Evolutionary conservation across 1,140 invertebrate genomes (phyloP).

Genomic region (Tyrophagus putrescentiae): DNA sequence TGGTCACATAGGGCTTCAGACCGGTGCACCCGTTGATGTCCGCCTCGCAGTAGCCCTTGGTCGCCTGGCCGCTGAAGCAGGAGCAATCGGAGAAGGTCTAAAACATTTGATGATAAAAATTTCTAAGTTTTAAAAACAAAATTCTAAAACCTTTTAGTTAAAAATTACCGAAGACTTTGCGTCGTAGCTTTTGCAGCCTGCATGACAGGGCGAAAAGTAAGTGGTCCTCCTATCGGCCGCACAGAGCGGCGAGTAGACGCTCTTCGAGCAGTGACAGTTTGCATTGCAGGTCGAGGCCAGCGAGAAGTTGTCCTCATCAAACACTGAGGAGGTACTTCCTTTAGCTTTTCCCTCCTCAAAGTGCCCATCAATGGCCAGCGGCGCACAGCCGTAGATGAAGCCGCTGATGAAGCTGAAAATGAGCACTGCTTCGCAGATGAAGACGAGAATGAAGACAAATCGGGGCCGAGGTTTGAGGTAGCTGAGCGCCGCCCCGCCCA

Average conservation of each 20-base stretch:
- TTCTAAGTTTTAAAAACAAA: neutral
- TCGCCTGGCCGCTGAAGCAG: neutral
- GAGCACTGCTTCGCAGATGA: slow-evolving; percentile 46
- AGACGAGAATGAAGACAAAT: slow-evolving; percentile 54
- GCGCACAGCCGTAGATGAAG: neutral
- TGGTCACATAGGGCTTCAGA: neutral
- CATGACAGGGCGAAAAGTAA: slow-evolving; percentile 75
- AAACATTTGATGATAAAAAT: neutral
- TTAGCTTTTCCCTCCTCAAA: neutral
- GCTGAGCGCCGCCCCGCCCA: slow-evolving; percentile 52
- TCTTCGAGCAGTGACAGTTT: slow-evolving; percentile 27
- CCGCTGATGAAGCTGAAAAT: neutral
- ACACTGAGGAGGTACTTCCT: slow-evolving; percentile 34
- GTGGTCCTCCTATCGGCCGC: slow-evolving; percentile 47
- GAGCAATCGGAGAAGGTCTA: neutral
- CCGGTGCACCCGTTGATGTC: neutral
- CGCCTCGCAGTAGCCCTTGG: slow-evolving; percentile 25
- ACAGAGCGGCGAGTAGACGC: slow-evolving; percentile 48
- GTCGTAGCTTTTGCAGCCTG: slow-evolving; percentile 46
- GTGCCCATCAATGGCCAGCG: neutral
- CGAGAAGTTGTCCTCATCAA: slow-evolving; percentile 24
- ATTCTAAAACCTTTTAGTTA: neutral
- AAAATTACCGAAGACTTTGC: neutral
- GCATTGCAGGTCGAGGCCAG: slow-evolving; percentile 32
- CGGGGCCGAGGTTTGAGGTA: slow-evolving; percentile 50